Evolutionary conservation across 2,888 invertebrate genomes (phyloP).

Genomic region (Lissonota sp.): DNA sequence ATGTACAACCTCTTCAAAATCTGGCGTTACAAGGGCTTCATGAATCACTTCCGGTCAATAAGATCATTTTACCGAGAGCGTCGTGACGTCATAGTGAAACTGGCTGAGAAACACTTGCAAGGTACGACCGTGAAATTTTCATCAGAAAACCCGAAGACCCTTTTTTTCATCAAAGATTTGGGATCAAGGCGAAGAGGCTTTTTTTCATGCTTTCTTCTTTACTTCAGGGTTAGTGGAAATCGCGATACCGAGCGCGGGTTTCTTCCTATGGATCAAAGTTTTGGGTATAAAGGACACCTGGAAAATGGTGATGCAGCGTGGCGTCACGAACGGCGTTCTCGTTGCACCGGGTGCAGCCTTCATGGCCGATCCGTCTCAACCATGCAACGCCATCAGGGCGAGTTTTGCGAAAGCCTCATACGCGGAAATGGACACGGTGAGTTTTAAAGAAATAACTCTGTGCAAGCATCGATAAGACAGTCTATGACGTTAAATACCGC

Average conservation of each 20-base stretch:
- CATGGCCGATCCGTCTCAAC: constrained; percentile 86
- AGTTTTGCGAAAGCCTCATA: constrained; percentile 89
- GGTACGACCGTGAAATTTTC: constrained; percentile 79
- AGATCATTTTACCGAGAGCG: constrained; percentile 87
- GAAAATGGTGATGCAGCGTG: constrained; percentile 89
- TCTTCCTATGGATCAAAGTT: constrained; percentile 92
- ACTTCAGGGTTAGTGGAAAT: constrained; percentile 87
- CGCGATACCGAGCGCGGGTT: constrained; percentile 88
- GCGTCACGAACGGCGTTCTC: constrained; percentile 88
- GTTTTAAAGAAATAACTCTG: constrained; percentile 38
- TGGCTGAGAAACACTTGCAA: constrained; percentile 86
- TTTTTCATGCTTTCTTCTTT: constrained; percentile 15
- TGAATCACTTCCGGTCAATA: constrained; percentile 86
- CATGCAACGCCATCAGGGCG: constrained; percentile 89
- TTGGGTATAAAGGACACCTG: constrained; percentile 89
- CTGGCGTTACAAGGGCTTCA: constrained; percentile 87
- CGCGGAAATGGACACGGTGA: constrained; percentile 87
- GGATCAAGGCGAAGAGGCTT: background rate
- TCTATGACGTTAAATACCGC: too few species aligned
- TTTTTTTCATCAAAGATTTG: background rate
- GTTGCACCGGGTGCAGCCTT: constrained; percentile 92
- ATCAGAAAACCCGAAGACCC: background rate
- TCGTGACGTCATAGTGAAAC: constrained; percentile 86
- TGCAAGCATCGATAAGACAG: background rate
- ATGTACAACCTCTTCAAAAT: constrained; percentile 85